phyloP scores from a whole-genome alignment of 2,113 vertebrate species.

The Campylomormyrus numenius region DNA sequence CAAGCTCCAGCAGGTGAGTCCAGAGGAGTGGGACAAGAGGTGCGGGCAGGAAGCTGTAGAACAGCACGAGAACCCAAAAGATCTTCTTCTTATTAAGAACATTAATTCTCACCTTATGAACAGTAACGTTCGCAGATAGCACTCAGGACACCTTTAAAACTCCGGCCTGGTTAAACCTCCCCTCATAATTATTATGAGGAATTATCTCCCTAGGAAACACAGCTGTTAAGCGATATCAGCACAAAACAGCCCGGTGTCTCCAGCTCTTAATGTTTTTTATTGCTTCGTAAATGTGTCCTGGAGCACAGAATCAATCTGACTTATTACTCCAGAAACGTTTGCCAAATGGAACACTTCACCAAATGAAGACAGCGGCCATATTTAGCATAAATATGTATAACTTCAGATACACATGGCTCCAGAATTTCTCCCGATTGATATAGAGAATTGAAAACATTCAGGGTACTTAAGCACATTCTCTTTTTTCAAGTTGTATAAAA shows the following conservation, averaged over 20 bases:
- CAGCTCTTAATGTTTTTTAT: background rate
- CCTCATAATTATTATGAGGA: background rate
- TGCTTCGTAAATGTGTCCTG: background rate
- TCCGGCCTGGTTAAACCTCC: background rate
- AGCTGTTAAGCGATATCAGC: background rate
- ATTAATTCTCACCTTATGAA: background rate
- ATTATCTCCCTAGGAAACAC: background rate
- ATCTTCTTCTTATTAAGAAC: background rate
- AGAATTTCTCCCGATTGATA: background rate
- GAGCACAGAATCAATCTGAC: background rate
- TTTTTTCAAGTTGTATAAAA: background rate
- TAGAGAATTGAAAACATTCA: background rate
- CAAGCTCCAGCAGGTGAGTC: background rate
- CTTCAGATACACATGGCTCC: background rate
- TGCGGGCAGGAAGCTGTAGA: background rate
- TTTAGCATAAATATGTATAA: background rate
- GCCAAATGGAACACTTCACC: background rate
- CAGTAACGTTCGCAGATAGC: background rate
- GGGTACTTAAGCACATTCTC: background rate
- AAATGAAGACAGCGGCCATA: background rate
- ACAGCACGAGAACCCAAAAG: background rate
- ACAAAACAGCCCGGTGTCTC: background rate
- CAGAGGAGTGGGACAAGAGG: background rate
- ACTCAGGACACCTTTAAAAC: background rate
- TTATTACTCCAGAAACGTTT: background rate